Base-by-base conservation (phyloP, 2,888 invertebrate genomes). In the Sacculina carcini region DNA sequence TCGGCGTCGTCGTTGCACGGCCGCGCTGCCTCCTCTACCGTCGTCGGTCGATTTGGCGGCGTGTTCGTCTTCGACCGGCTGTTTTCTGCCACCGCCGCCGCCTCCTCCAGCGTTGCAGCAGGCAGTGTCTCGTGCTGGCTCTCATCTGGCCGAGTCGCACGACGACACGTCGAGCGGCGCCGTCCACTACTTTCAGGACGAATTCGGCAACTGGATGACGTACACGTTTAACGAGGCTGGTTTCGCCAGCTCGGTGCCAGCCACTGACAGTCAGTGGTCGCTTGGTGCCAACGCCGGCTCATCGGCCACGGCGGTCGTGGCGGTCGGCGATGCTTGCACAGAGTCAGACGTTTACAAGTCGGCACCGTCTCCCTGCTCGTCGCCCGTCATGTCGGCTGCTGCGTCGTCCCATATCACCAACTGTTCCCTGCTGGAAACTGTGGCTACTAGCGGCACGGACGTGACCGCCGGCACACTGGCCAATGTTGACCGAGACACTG, bases 111-210 rank as follows among this genome's bases (percentile, higher is more conserved):
- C 57, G 29, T 54, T 57, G 7, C 28, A 56, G 10, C 53, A 55
- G 19, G 52, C 59, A 16, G 52, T 62, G 26, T 60, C 63, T n/a
- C 57, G 62, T 21, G 62, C 65, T 38, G 66, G 64, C 19, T 73
- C 71, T 23, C 82, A 84, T 61, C 70, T 82, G 52, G 84, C 84
- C 4, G 76, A 75, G 24, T 79, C 77, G 26, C 81, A 83, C 60
- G 78, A 81, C 52, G 86, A 86, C 61, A 83, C 83, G 0, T 67
- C 72, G 4, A 81, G 84, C 59, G 84, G 83, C 12, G 80, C 84
- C 1, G 78, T 83, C 38, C 85, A 86, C 64, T 83, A 78, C 63
- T 84, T 83, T 61, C 75, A 79, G 64, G 85, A 86, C 60, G 84
- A 85, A 62, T 75, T 76, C 59, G 84, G 83, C 39, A 79, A 82